Percentiles rank a stretch among this genome's conserved stretches.
Evolutionary conservation across 2,888 invertebrate genomes (phyloP).

Genomic region (Drosophila cyrtoloma): DNA sequence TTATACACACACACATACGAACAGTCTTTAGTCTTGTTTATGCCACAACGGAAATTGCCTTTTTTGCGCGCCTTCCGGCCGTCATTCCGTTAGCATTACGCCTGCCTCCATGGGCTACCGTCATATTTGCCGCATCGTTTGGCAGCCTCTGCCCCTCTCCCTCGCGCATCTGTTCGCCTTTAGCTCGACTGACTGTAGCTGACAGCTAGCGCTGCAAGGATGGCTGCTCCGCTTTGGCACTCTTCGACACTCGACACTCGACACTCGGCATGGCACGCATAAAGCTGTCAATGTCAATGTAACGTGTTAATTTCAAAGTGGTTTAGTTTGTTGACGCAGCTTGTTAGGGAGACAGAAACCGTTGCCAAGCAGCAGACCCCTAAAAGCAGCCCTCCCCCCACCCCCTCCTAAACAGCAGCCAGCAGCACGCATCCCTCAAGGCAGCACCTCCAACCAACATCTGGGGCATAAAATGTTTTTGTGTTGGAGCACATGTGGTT

Average conservation of each 20-base stretch:
- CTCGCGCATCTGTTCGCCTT: constrained; percentile 17
- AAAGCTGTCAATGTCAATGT: constrained; percentile 82
- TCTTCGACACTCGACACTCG: constrained; percentile 65
- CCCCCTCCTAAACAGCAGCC: background rate
- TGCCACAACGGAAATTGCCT: constrained; percentile 75
- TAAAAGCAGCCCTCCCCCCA: background rate
- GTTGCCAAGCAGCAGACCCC: constrained; percentile 4
- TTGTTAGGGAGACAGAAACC: constrained; percentile 62
- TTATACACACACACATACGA: background rate
- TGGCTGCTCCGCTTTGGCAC: constrained; percentile 25
- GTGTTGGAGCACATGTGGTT: constrained; percentile 69
- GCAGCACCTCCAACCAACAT: constrained; percentile 23
- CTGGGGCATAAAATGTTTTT: constrained; percentile 63
- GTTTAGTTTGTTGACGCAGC: constrained; percentile 80
- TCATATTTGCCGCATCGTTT: constrained; percentile 70
- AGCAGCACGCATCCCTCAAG: constrained; percentile 5
- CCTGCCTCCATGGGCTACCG: constrained; percentile 27
- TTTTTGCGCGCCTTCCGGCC: constrained; percentile 75
- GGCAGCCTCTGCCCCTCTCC: constrained; percentile 29
- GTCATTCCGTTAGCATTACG: constrained; percentile 30
- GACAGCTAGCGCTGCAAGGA: constrained; percentile 60
- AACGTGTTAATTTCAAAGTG: constrained; percentile 82
- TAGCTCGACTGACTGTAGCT: constrained; percentile 57
- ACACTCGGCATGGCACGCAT: constrained; percentile 80
- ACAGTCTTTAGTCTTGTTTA: constrained; percentile 58